These are phyloP conservation scores for Neomorphus geoffroyi DNA, from an alignment of 2,797 vertebrate genomes.

Conservation along the genomic window DNA sequence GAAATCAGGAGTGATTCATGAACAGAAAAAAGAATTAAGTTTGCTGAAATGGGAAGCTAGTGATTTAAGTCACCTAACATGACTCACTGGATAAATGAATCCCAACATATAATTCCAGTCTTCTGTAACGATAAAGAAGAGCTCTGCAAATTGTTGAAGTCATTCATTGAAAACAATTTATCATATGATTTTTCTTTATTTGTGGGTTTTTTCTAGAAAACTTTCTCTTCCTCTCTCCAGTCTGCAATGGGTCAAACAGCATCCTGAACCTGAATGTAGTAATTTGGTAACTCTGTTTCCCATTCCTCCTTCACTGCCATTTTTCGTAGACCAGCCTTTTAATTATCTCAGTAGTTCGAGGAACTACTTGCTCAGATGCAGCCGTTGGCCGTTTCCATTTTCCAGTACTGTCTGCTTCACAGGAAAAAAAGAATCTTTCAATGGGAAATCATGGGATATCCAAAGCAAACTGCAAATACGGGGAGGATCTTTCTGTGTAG, in stretches of 20 bases:
- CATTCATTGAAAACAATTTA: not conserved
- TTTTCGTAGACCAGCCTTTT: not conserved
- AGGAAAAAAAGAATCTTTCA: not conserved
- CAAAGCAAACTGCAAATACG: not conserved
- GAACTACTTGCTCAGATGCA: not conserved
- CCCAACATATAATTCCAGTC: not conserved
- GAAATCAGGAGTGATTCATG: not conserved
- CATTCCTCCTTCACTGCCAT: not conserved
- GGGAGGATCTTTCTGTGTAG: not conserved
- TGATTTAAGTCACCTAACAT: constrained; percentile 7
- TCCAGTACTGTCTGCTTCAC: not conserved
- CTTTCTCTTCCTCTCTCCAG: not conserved
- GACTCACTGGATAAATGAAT: constrained; percentile 21
- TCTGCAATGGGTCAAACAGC: not conserved
- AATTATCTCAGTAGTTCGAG: not conserved
- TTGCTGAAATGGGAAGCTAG: not conserved
- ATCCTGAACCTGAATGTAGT: not conserved
- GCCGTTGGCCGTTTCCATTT: not conserved
- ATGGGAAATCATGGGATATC: not conserved
- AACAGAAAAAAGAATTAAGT: not conserved
- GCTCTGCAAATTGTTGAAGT: not conserved
- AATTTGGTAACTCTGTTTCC: not conserved
- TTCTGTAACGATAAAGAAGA: not conserved
- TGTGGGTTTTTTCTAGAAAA: not conserved
- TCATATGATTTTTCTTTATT: not conserved